Percentiles rank a stretch among this genome's conserved stretches.
Evolutionary conservation across 2,797 vertebrate genomes (phyloP).

Genomic region (Tangara arthus): DNA sequence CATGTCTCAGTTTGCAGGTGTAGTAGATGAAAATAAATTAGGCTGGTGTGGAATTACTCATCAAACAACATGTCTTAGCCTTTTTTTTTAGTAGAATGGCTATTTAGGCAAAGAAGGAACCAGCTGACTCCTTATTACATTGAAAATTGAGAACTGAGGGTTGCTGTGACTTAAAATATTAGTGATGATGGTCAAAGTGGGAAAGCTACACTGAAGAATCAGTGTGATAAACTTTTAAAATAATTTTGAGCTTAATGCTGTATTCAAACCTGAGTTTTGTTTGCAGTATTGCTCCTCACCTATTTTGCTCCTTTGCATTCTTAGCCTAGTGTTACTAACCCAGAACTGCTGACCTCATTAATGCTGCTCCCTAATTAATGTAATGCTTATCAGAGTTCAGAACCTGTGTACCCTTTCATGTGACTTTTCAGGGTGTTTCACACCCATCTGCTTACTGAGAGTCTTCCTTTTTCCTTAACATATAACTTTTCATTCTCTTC

Average conservation of each 20-base stretch:
- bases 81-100: not conserved
- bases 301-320: not conserved
- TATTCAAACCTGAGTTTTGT: not conserved
- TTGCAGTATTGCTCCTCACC: not conserved
- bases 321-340: not conserved
- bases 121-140: not conserved
- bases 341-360: not conserved
- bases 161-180: not conserved
- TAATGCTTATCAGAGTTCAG: not conserved
- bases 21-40: not conserved
- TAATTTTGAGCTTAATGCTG: not conserved
- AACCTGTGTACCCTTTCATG: not conserved
- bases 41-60: not conserved
- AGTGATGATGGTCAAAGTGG: not conserved
- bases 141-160: not conserved
- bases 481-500: not conserved
- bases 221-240: not conserved
- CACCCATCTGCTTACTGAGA: not conserved
- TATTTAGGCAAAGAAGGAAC: not conserved
- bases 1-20: not conserved
- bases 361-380: not conserved
- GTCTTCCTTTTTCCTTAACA: not conserved
- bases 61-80: not conserved
- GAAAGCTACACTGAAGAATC: not conserved
- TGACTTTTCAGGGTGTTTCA: not conserved